Conservation (phyloP, 92 coral and sea anemone species). For the Epizoanthus stellaris region DNA sequence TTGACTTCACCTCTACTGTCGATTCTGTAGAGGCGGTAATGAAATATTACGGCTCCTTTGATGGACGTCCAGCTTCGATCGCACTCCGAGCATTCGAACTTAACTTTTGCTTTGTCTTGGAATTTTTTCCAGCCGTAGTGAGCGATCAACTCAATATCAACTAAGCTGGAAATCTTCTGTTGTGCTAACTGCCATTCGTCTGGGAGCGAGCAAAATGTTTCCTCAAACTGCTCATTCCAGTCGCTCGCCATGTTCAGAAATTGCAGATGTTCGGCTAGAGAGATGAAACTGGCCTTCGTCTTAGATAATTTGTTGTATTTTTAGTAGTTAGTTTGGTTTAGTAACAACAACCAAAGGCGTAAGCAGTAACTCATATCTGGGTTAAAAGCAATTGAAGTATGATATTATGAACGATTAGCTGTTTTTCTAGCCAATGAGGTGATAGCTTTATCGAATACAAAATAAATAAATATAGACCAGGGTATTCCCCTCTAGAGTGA, state of each 20-base stretch:
- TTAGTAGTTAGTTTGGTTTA: too few relatives aligned
- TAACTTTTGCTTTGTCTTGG: conserved; percentile 19
- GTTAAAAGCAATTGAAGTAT: too few relatives aligned
- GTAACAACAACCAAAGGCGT: too few relatives aligned
- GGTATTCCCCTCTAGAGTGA: too few relatives aligned
- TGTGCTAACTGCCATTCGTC: conserved; percentile 18
- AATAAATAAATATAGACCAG: too few relatives aligned
- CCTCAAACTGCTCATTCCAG: background rate
- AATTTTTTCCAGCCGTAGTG: conserved; percentile 27
- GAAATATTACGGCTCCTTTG: conserved; percentile 41
- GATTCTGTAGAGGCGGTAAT: background rate
- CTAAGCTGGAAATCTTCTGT: background rate
- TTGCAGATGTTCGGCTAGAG: too few relatives aligned
- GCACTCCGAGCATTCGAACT: conserved; percentile 24
- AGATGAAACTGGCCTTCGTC: too few relatives aligned
- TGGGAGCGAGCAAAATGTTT: background rate
- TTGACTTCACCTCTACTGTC: conserved; percentile 2
- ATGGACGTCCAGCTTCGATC: conserved; percentile 25
- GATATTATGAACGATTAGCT: too few relatives aligned
- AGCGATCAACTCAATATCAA: background rate
- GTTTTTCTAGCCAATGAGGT: too few relatives aligned
- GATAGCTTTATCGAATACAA: too few relatives aligned
- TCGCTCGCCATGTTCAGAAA: background rate
- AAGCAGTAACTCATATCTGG: too few relatives aligned
- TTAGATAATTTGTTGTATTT: too few relatives aligned